Conservation (phyloP, 2,888 invertebrate genomes). For the Lordiphosa fenestrarum region DNA sequence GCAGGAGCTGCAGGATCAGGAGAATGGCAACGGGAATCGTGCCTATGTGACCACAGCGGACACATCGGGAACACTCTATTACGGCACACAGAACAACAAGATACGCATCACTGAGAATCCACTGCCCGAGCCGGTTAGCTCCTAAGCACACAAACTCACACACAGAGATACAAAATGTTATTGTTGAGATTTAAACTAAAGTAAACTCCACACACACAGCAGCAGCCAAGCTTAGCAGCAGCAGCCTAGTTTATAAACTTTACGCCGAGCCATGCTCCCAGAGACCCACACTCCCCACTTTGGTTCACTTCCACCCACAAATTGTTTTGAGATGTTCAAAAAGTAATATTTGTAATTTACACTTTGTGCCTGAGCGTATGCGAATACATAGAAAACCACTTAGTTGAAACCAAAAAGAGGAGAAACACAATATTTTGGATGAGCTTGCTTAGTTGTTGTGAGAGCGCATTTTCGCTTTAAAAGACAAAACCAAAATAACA, state of each 20-base stretch:
- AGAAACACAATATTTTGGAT: slow-evolving; percentile 8
- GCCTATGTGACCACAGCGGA: slow-evolving; percentile 62
- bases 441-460: slow-evolving; percentile 75
- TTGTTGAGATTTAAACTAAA: slow-evolving; percentile 59
- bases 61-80: slow-evolving; percentile 73
- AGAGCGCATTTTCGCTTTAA: slow-evolving; percentile 61
- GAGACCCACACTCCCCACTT: slow-evolving; percentile 51
- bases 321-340: slow-evolving; percentile 10
- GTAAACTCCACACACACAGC: slow-evolving; percentile 14
- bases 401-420: slow-evolving; percentile 30
- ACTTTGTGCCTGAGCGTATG: slow-evolving; percentile 78
- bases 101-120: slow-evolving; percentile 81
- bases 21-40: slow-evolving; percentile 58
- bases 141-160: slow-evolving; percentile 61
- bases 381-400: slow-evolving; percentile 56
- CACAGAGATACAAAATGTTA: slow-evolving; percentile 54
- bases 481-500: slow-evolving; percentile 30
- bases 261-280: slow-evolving; percentile 66
- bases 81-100: slow-evolving; percentile 76
- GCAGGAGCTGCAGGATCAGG: slow-evolving; percentile 40
- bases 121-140: slow-evolving; percentile 80
- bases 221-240: slow-evolving; percentile 65
- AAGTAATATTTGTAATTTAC: slow-evolving; percentile 74
- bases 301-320: slow-evolving; percentile 14
- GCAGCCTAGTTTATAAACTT: slow-evolving; percentile 41